Evolutionary conservation across 1,140 invertebrate species (phyloP).

Genomic region (Aphaenogaster ashmeadi): DNA sequence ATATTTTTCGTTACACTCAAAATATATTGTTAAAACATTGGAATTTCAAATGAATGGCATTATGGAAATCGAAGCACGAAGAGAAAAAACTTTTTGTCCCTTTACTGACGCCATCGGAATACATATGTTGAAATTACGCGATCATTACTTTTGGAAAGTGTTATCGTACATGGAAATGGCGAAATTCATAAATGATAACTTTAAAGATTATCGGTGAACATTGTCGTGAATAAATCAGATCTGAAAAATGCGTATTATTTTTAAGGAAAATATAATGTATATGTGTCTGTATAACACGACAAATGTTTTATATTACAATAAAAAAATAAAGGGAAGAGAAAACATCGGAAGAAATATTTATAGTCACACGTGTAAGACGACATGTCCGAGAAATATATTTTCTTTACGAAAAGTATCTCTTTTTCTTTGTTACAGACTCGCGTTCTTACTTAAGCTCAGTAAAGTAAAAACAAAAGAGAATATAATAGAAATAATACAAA

Average conservation of each 20-base stretch:
- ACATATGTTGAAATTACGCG: conserved; percentile 28
- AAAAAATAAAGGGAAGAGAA: conserved; percentile 21
- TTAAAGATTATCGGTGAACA: neutral
- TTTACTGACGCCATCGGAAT: conserved; percentile 27
- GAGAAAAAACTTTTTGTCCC: neutral
- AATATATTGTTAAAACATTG: conserved; percentile 41
- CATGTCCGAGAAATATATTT: neutral
- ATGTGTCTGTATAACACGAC: neutral
- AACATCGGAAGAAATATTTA: neutral
- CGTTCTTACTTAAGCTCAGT: too few relatives aligned
- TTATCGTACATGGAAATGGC: neutral
- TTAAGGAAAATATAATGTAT: neutral
- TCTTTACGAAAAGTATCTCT: neutral
- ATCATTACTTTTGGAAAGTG: conserved; percentile 6
- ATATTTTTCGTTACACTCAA: neutral
- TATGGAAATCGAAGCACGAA: conserved; percentile 20
- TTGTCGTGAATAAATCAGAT: neutral
- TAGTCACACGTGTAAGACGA: neutral
- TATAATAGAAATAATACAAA: neutral
- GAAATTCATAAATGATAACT: neutral
- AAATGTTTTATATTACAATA: conserved; percentile 22
- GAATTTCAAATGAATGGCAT: conserved; percentile 58
- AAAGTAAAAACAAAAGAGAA: neutral
- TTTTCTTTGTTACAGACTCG: neutral
- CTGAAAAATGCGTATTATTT: neutral